Percentiles rank a stretch among this genome's conserved stretches.
Evolutionary conservation across 2,113 vertebrate genomes (phyloP).

Genomic region (Silurus meridionalis): DNA sequence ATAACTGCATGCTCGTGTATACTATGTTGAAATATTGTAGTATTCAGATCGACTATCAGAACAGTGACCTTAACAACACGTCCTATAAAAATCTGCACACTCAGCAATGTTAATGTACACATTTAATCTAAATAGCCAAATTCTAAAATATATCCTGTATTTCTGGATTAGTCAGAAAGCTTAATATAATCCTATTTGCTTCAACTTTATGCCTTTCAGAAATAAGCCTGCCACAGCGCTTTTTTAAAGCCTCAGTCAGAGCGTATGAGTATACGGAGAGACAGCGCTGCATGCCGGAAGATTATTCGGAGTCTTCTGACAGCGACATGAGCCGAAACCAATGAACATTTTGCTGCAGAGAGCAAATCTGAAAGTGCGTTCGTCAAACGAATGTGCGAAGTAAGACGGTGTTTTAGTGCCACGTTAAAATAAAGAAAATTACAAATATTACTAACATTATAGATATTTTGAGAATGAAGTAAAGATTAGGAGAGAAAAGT

Average conservation of each 20-base stretch:
- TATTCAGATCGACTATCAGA: neutral
- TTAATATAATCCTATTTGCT: constrained; percentile 17
- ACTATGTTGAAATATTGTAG: neutral
- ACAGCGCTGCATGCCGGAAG: neutral
- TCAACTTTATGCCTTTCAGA: constrained; percentile 1
- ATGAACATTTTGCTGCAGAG: neutral
- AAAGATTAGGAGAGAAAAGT: too few relatives aligned
- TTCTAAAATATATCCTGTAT: neutral
- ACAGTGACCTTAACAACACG: neutral
- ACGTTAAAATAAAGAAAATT: too few relatives aligned
- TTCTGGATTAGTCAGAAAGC: neutral
- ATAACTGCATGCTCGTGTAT: neutral
- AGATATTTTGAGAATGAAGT: too few relatives aligned
- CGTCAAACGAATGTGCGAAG: too few relatives aligned
- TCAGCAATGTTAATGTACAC: neutral
- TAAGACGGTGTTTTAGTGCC: too few relatives aligned
- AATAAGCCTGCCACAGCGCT: neutral
- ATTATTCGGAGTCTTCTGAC: neutral
- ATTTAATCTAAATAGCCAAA: neutral
- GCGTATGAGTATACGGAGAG: neutral
- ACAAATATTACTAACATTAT: too few relatives aligned
- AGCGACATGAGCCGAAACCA: neutral
- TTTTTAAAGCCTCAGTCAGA: constrained; percentile 23
- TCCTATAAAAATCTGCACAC: neutral
- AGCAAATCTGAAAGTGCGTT: too few relatives aligned